A percentile compares a stretch with the other conserved stretches of the same genome.
phyloP scores from a whole-genome alignment of 2,113 vertebrate species.

The Eubucco bourcierii region DNA sequence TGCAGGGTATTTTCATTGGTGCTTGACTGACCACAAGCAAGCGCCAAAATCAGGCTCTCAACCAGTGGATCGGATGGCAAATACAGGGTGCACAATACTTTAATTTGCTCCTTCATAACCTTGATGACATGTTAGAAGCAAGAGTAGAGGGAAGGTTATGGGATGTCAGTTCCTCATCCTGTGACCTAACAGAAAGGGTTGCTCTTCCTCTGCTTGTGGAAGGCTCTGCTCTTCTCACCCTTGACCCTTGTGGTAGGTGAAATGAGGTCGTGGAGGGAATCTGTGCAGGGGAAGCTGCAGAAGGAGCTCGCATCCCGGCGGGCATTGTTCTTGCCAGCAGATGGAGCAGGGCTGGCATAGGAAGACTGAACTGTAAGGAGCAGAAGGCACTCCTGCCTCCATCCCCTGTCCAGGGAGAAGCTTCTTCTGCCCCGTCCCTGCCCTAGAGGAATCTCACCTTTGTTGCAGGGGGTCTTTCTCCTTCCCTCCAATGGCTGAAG shows the following conservation, averaged over 20 bases:
- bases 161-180: background rate
- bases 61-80: background rate
- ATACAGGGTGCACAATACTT: background rate
- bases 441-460: background rate
- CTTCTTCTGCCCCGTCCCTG: background rate
- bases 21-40: background rate
- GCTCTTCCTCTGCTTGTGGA: background rate
- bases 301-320: background rate
- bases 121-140: background rate
- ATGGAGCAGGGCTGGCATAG: constrained; percentile 41
- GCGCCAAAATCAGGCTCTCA: background rate
- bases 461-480: background rate
- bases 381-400: background rate
- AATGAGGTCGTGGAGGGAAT: background rate
- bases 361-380: background rate
- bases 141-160: background rate
- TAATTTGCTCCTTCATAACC: background rate
- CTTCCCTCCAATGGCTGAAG: background rate
- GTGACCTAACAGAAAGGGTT: background rate
- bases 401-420: background rate
- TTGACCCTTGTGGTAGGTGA: background rate
- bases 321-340: constrained; percentile 25
- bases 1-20: background rate
- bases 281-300: background rate
- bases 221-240: background rate